Conservation (phyloP, 1,140 invertebrate genomes). For the Drosophila mojavensis region DNA sequence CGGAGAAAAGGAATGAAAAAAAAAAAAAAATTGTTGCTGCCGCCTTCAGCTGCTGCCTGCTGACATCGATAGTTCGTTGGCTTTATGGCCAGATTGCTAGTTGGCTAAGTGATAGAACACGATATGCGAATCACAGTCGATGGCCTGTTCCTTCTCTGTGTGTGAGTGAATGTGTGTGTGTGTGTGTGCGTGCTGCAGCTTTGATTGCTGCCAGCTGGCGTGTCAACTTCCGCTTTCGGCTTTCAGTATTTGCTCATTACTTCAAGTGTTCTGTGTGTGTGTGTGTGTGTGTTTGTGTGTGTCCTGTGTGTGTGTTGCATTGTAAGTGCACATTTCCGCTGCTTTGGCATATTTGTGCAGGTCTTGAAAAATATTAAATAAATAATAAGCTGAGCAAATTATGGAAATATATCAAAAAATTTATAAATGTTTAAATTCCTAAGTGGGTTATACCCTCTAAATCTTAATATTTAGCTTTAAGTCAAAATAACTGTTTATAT, state of each 20-base stretch:
- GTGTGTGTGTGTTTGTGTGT: not conserved
- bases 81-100: slow-evolving; percentile 27
- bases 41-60: slow-evolving; percentile 2
- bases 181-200: slow-evolving; percentile 18
- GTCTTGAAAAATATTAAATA: slow-evolving; percentile 36
- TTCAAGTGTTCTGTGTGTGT: slow-evolving; percentile 27
- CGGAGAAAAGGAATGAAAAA: too few species aligned
- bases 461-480: too few species aligned
- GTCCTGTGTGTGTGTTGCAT: slow-evolving; percentile 6
- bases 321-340: slow-evolving; percentile 51
- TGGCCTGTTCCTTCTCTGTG: not conserved
- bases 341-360: slow-evolving; percentile 48
- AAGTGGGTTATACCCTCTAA: not conserved
- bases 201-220: slow-evolving; percentile 28
- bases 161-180: not conserved
- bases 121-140: slow-evolving; percentile 9
- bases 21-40: slow-evolving; percentile 19
- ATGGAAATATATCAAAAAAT: not conserved
- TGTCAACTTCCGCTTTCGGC: slow-evolving; percentile 37
- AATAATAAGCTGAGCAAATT: slow-evolving; percentile 1
- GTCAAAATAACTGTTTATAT: too few species aligned
- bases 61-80: slow-evolving; percentile 48
- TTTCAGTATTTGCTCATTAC: slow-evolving; percentile 65
- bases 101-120: slow-evolving; percentile 45
- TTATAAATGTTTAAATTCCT: not conserved